Evolutionary conservation across 2,113 vertebrate species (phyloP).

Genomic region (Acanthochromis polyacanthus): DNA sequence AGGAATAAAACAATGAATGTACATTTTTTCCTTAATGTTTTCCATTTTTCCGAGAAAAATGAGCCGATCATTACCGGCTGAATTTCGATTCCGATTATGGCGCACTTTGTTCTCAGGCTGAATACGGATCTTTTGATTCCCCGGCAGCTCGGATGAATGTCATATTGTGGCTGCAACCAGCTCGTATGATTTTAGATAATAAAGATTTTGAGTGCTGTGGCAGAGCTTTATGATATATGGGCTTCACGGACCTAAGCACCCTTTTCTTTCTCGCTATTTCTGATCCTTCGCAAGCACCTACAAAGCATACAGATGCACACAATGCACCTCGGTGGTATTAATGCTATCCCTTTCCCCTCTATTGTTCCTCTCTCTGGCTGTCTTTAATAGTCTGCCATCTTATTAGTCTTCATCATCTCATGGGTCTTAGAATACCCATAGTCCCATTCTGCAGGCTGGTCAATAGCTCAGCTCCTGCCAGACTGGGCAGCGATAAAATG

Average conservation of each 20-base stretch:
- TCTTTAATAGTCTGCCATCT: slow-evolving; percentile 58
- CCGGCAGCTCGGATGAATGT: slow-evolving; percentile 17
- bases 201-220: slow-evolving; percentile 21
- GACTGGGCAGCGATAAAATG: slow-evolving; percentile 45
- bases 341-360: slow-evolving; percentile 20
- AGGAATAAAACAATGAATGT: slow-evolving; percentile 37
- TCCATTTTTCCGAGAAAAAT: slow-evolving; percentile 49
- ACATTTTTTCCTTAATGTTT: slow-evolving; percentile 41
- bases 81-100: slow-evolving; percentile 35
- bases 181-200: slow-evolving; percentile 23
- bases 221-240: neutral
- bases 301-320: neutral
- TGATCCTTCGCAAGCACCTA: slow-evolving; percentile 7
- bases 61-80: slow-evolving; percentile 29
- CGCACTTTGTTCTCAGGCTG: slow-evolving; percentile 42
- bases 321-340: slow-evolving; percentile 2
- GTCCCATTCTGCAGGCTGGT: slow-evolving; percentile 38
- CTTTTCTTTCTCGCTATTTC: neutral
- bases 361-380: slow-evolving; percentile 22
- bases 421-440: slow-evolving; percentile 38
- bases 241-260: neutral
- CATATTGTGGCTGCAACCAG: neutral
- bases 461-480: slow-evolving; percentile 46
- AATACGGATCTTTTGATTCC: slow-evolving; percentile 47
- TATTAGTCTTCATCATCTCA: slow-evolving; percentile 62